These are phyloP conservation scores for Argentina silus DNA, from an alignment of 2,797 vertebrate genomes.

Conservation along the genomic window DNA sequence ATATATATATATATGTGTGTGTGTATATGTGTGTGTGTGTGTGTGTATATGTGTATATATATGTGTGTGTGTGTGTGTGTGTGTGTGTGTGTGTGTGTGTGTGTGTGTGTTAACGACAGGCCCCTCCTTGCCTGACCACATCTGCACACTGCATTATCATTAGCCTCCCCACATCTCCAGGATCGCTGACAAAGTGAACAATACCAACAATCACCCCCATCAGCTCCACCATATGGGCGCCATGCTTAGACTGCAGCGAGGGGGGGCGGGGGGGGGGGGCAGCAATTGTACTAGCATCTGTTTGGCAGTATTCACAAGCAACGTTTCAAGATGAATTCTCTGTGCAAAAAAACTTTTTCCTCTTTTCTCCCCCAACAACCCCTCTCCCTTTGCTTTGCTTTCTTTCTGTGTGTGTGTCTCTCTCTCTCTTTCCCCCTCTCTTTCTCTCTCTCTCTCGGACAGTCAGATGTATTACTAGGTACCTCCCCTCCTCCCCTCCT, in stretches of 20 bases:
- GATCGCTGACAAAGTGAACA: constrained; percentile 87
- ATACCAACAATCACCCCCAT: constrained; percentile 84
- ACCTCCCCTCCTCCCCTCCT: not conserved
- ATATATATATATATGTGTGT: constrained; percentile 56
- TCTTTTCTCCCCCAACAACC: not conserved
- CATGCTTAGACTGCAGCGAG: constrained; percentile 67
- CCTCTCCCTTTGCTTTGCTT: not conserved
- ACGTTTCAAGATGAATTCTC: constrained; percentile 58
- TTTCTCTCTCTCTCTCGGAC: not conserved
- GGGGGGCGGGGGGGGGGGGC: constrained; percentile 42
- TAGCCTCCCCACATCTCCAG: constrained; percentile 77
- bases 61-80: constrained; percentile 16
- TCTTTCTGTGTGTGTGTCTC: not conserved
- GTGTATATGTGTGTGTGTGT: constrained; percentile 51
- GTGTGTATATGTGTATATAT: constrained; percentile 39
- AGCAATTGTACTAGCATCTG: constrained; percentile 80
- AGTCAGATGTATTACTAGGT: too few relatives aligned
- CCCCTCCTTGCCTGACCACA: constrained; percentile 74
- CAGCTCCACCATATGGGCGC: constrained; percentile 84
- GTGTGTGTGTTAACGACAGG: constrained; percentile 74
- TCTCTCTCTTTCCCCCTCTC: not conserved
- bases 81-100: constrained; percentile 43
- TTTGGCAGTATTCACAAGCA: constrained; percentile 69
- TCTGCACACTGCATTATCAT: constrained; percentile 86
- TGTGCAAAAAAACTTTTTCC: constrained; percentile 43